Evolutionary conservation across 2,113 vertebrate species (phyloP), one percentile per base, ranked within the genome.

Genomic region (Pungitius pungitius): DNA sequence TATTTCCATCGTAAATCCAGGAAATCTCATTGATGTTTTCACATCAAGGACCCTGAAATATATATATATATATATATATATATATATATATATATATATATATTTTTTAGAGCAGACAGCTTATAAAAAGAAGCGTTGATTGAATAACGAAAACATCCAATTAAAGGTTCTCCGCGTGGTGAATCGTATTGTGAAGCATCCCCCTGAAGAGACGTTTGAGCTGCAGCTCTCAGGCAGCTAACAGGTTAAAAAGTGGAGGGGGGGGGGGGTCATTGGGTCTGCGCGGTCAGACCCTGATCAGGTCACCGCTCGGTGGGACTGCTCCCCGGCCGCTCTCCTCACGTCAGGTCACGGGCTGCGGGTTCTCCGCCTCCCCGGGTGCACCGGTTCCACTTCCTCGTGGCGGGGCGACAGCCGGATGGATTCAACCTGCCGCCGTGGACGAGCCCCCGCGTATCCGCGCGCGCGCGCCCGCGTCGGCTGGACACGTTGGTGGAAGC

Each of bases 281-380:
- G 85, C 78, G 58, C 43, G 87, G 80, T 55, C 80, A 49, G 87
- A 85, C 85, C 71, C 71, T 84, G 91, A 92, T 92, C n/a, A 92
- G 93, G 93, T 85, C 91, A 81, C 81, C 3, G 72, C 55, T 64
- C 69, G 64, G 92, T 92, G 91, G 90, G 93, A 69, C 71, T 52
- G 68, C 85, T 80, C 78, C 73, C 82, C 72, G 26, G 76, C 65
- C 56, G 64, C 85, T 79, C 79, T 74, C 83, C 75, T 88, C 85
- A n/a, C 85, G 77, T 71, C 47, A 77, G 82, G 81, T 42, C 74
- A 57, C 80, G 71, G 73, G 62, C 83, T 72, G 47, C 59, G 5
- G 69, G 67, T 79, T n/a, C 87, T 70, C 91, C 92, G 85, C 92
- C 90, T 83, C 60, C n/a, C 54, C 7, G 52, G 24, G 72, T 55